These are phyloP conservation scores for Phainopepla nitens DNA, from an alignment of 2,113 vertebrate species.

Conservation along the genomic window DNA sequence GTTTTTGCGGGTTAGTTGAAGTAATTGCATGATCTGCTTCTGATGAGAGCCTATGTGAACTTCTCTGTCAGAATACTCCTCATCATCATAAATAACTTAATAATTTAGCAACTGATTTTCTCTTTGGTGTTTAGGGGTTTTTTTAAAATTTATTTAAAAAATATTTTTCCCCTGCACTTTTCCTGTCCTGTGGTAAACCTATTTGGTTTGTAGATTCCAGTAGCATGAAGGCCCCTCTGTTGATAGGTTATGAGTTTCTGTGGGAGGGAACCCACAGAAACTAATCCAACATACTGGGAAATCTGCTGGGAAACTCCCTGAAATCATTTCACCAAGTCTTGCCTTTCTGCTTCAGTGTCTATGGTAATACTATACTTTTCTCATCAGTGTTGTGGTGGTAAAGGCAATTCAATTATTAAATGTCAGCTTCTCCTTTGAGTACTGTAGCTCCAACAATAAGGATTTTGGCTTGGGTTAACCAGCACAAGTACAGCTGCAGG, in stretches of 20 bases:
- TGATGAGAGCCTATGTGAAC: background rate
- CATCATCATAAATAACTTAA: background rate
- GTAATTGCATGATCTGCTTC: background rate
- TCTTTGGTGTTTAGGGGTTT: background rate
- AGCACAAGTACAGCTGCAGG: background rate
- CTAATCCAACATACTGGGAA: fast-evolving
- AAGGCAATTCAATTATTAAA: background rate
- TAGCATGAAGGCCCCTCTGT: background rate
- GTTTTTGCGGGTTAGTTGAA: background rate
- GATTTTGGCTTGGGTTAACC: background rate
- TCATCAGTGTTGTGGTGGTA: background rate
- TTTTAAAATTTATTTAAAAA: background rate
- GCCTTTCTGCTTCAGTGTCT: background rate
- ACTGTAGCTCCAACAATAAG: background rate
- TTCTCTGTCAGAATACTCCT: background rate
- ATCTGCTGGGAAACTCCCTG: background rate
- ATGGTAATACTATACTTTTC: background rate
- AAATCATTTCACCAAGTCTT: background rate
- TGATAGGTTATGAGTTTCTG: background rate
- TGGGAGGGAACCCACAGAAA: too few relatives aligned
- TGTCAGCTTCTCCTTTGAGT: fast-evolving
- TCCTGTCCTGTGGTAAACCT: background rate
- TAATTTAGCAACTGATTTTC: background rate
- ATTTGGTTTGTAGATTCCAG: background rate
- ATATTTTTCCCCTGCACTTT: background rate